Base-by-base conservation (phyloP, 1,140 invertebrate species). In the Papilio polytes region DNA sequence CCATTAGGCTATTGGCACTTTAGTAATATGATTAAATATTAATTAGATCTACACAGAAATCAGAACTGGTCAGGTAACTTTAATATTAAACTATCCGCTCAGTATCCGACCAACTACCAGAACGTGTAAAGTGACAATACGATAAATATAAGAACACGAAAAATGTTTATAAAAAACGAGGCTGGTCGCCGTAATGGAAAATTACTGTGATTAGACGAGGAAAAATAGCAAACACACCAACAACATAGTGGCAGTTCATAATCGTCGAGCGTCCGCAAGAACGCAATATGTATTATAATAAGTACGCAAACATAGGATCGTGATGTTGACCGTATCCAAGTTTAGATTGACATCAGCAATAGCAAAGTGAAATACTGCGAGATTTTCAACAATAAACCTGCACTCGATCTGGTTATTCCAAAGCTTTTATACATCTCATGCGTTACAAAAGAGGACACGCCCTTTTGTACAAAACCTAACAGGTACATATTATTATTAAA, bases 191-290 rank as follows among this genome's bases (percentile, higher is more conserved):
- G 63, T 70, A 70, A 31, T 70, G 63, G 63, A 70, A 70, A 70
- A 70, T 26, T 70, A 70, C 63, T 70, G 63, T 36, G 63, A 70
- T 70, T 70, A 70, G 22, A 70, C 31, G 63, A 70, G 63, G 63
- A 70, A 70, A 70, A 70, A 31, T 70, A 31, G 26, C 26, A 31
- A 70, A 70, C 63, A 70, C 63, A 70, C 63, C 31, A 70, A 70
- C 7, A 66, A 66, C 63, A 70, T 70, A 70, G 63, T 70, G 63
- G 26, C 59, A 26, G 59, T 70, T 70, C 63, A 70, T 70, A 70
- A 70, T 31, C 63, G 26, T 70, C 63, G 26, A 26, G 13, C 63
- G 63, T 31, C 31, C 63, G 63, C 63, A 70, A 31, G 31, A 31
- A 70, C 63, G 63, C 63, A 70, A 31, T n/a, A 31, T 63, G 59